Conservation (phyloP, 2,888 invertebrate genomes). For the Megastigmus dorsalis region DNA sequence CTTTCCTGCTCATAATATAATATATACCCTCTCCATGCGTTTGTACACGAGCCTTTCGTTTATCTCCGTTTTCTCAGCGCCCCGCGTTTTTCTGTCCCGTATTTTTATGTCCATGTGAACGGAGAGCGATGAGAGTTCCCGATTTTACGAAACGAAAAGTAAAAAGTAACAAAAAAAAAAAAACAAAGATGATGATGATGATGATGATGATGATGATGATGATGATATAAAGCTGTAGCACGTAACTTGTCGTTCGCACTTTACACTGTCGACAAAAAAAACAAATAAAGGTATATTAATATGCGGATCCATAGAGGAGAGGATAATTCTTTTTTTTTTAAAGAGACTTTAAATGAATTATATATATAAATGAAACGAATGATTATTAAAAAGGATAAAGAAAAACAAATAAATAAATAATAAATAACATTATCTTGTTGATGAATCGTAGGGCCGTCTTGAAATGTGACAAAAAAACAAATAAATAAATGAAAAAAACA, state of each 20-base stretch:
- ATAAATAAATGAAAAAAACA: slow-evolving; percentile 5
- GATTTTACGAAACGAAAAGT: slow-evolving; percentile 3
- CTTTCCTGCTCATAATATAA: too few species aligned
- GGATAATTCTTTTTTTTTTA: slow-evolving; percentile 4
- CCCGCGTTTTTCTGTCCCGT: too few species aligned
- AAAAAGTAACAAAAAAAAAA: slow-evolving; percentile 5
- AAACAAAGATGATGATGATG: background rate
- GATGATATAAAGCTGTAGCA: slow-evolving; percentile 28
- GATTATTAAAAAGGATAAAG: slow-evolving; percentile 3
- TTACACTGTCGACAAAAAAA: slow-evolving; percentile 20
- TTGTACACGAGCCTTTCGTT: too few species aligned
- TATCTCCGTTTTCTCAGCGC: too few species aligned
- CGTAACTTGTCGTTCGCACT: slow-evolving; percentile 17
- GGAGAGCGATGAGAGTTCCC: background rate
- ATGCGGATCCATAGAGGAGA: background rate
- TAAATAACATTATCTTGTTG: slow-evolving; percentile 25
- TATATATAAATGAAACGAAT: slow-evolving; percentile 30
- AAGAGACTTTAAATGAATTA: slow-evolving; percentile 19
- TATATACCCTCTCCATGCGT: too few species aligned
- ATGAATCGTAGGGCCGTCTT: slow-evolving; percentile 37
- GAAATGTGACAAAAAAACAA: slow-evolving; percentile 1
- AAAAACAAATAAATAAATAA: slow-evolving; percentile 16
- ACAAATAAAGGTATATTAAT: slow-evolving; percentile 8
- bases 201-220: slow-evolving; percentile 9
- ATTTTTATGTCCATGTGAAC: background rate